Conservation (phyloP, 2,888 invertebrate genomes). For the Eupeodes latifasciatus region DNA sequence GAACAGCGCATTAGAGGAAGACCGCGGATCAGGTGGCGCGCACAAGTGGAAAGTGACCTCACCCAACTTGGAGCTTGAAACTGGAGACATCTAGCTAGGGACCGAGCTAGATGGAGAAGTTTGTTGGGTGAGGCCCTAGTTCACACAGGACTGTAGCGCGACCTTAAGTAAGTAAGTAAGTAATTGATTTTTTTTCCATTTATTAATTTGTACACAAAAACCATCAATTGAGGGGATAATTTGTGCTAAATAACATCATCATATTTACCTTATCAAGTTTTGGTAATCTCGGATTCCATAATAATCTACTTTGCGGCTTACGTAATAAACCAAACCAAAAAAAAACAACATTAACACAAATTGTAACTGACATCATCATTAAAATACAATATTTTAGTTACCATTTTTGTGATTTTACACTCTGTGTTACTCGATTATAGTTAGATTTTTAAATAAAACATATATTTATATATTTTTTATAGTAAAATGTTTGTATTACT, state of each 20-base stretch:
- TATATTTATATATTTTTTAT: too few species aligned
- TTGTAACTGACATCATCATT: constrained; percentile 26
- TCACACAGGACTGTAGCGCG: too few species aligned
- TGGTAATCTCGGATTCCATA: constrained; percentile 22
- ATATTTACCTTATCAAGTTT: constrained; percentile 22
- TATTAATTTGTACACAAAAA: neutral
- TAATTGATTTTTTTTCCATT: too few species aligned
- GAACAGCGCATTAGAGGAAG: too few species aligned
- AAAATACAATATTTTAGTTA: neutral
- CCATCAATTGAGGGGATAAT: neutral
- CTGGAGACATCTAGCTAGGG: too few species aligned
- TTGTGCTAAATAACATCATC: constrained; percentile 17
- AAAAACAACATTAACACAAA: constrained; percentile 10
- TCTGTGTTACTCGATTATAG: neutral
- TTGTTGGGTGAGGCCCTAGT: too few species aligned
- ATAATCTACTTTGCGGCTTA: constrained; percentile 49
- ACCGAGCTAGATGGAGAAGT: too few species aligned
- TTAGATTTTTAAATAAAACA: neutral
- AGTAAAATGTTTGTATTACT: too few species aligned
- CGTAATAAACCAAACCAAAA: neutral
- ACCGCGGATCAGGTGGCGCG: too few species aligned
- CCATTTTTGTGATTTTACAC: constrained; percentile 27
- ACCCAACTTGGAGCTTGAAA: too few species aligned
- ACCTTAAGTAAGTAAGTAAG: too few species aligned
- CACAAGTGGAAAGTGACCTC: too few species aligned